Base-by-base conservation (phyloP, 2,113 vertebrate genomes). In the Pampusana beccarii region DNA sequence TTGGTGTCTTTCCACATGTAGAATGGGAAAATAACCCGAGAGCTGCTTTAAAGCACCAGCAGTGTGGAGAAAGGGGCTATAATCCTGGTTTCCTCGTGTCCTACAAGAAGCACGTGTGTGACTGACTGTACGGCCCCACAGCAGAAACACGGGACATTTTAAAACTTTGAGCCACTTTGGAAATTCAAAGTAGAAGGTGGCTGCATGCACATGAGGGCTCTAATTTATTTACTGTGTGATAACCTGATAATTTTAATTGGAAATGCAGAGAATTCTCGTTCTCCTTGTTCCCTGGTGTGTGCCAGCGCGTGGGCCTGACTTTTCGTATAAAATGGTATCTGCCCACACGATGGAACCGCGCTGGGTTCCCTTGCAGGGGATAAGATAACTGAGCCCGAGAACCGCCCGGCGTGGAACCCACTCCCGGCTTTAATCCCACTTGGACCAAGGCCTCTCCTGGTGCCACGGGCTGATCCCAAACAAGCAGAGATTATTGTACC, bases 251-350 rank as follows among this genome's bases (percentile, higher is more conserved):
- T 84, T 95, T 72, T 92, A 92, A 88, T 85, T 53, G 65, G 80
- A 92, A 95, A 64, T 5, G 29, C 23, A 85, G 88, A 86, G 75
- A 90, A 80, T 72, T 69, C 82, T 36, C 29, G 62, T 81, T 80
- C 94, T 94, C 18, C 67, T 3, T 54, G 73, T 94, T 95, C 94
- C 69, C 62, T n/a, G 28, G 83, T 51, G 87, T 80, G 26, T 91
- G 89, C 90, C 97, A 97, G 87, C 82, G 50, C 31, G 88, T 90
- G 87, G 94, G 95, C 96, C 92, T 64, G 67, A 40, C 95, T 91
- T 84, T 65, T 65, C 44, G 31, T 88, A 33, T 93, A 80, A 88
- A 92, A 75, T 11, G 90, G 82, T 81, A 8, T 73, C 87, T 88
- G 8, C 92, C 92, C 93, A 94, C 92, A 16, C 16, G 91, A 92